Evolutionary conservation across 2,888 invertebrate genomes (phyloP).

Genomic region (Drosophila fungiperda): DNA sequence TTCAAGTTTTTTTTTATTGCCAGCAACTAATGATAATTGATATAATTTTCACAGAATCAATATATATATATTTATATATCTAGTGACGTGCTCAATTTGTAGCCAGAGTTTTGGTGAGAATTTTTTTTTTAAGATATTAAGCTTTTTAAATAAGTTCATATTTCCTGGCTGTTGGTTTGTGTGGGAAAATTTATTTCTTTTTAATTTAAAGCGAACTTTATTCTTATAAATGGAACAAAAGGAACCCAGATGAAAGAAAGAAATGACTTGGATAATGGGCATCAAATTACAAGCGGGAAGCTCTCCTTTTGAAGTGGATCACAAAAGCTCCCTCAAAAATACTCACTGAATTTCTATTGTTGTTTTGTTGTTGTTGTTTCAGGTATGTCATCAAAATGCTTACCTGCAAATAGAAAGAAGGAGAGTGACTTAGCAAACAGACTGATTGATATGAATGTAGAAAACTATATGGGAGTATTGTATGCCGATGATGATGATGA

Average conservation of each 20-base stretch:
- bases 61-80: constrained; percentile 20
- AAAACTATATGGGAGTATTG: constrained; percentile 19
- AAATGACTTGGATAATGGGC: constrained; percentile 46
- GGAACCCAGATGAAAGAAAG: background rate
- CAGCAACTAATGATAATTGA: constrained; percentile 65
- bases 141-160: background rate
- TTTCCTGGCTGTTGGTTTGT: constrained; percentile 29
- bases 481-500: constrained; percentile 8
- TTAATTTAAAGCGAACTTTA: constrained; percentile 29
- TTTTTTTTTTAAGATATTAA: background rate
- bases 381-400: constrained; percentile 40
- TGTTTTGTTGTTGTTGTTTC: constrained; percentile 2
- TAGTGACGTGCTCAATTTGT: constrained; percentile 40
- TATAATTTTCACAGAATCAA: constrained; percentile 67
- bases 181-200: constrained; percentile 48
- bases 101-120: constrained; percentile 46
- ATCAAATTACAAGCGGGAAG: constrained; percentile 72
- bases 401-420: constrained; percentile 60
- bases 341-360: constrained; percentile 36
- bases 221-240: constrained; percentile 39
- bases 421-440: constrained; percentile 46
- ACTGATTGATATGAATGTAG: constrained; percentile 37
- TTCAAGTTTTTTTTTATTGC: constrained; percentile 36
- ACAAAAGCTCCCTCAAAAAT: constrained; percentile 50
- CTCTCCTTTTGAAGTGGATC: constrained; percentile 18